These are phyloP conservation scores for Cordylochernes scorpioides DNA, from an alignment of 2,888 invertebrate genomes.

Conservation along the genomic window DNA sequence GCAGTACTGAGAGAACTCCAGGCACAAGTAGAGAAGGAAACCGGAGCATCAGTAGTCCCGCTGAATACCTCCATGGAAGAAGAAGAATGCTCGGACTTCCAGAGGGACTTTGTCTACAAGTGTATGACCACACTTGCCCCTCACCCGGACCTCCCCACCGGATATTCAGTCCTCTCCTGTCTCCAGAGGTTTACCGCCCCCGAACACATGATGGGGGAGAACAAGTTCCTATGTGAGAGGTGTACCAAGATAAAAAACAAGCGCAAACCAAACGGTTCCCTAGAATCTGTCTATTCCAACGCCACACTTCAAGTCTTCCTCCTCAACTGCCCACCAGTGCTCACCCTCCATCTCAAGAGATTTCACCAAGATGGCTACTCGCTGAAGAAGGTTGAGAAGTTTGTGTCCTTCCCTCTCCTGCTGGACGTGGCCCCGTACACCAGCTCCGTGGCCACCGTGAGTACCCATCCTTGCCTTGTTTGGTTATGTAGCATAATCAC, in stretches of 20 bases:
- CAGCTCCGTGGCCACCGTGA: constrained; percentile 16
- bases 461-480: no score
- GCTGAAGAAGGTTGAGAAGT: constrained; percentile 55
- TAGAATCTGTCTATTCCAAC: constrained; percentile 22
- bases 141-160: constrained; percentile 26
- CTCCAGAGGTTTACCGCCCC: constrained; percentile 70
- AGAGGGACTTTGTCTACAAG: no score
- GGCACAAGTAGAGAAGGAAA: no score
- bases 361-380: constrained; percentile 61
- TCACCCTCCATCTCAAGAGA: constrained; percentile 79
- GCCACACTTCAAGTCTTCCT: constrained; percentile 34
- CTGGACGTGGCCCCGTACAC: constrained; percentile 77
- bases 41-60: no score
- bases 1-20: no score
- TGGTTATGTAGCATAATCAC: no score
- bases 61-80: no score
- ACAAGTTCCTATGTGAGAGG: constrained; percentile 70
- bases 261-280: no score
- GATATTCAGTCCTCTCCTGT: constrained; percentile 42
- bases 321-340: constrained; percentile 64
- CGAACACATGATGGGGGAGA: constrained; percentile 66
- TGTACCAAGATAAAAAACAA: constrained; percentile 27
- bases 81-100: no score
- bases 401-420: constrained; percentile 56
- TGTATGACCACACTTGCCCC: no score